Percentiles rank a stretch among this genome's conserved stretches.
Evolutionary conservation across 2,888 invertebrate species (phyloP).

Genomic region (Thysanoteuthis rhombus): DNA sequence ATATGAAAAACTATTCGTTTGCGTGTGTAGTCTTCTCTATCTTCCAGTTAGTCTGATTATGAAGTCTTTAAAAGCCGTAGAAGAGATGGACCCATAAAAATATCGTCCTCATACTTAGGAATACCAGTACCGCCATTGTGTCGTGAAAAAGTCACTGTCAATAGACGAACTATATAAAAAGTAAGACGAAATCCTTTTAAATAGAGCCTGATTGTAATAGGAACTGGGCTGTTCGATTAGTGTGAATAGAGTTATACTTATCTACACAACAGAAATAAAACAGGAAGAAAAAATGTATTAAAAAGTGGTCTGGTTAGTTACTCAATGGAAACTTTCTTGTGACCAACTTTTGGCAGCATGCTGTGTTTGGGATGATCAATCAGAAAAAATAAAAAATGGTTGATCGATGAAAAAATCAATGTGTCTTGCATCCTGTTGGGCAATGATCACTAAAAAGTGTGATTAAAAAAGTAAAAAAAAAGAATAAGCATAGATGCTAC

Average conservation of each 20-base stretch:
- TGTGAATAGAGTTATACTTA: background rate
- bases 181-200: background rate
- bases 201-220: background rate
- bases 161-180: background rate
- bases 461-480: too few species aligned
- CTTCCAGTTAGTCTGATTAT: background rate
- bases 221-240: background rate
- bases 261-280: background rate
- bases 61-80: background rate
- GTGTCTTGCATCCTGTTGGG: too few species aligned
- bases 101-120: background rate
- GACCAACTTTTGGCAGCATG: background rate
- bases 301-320: too few species aligned
- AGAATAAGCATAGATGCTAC: too few species aligned
- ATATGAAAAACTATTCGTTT: background rate
- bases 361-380: too few species aligned
- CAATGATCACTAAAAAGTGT: too few species aligned
- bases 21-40: background rate
- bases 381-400: too few species aligned
- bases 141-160: background rate
- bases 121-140: background rate
- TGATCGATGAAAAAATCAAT: too few species aligned
- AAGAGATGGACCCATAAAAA: background rate
- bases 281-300: too few species aligned
- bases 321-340: too few species aligned